Base-by-base conservation (phyloP, 2,888 invertebrate genomes). In the Rosalia funebris region DNA sequence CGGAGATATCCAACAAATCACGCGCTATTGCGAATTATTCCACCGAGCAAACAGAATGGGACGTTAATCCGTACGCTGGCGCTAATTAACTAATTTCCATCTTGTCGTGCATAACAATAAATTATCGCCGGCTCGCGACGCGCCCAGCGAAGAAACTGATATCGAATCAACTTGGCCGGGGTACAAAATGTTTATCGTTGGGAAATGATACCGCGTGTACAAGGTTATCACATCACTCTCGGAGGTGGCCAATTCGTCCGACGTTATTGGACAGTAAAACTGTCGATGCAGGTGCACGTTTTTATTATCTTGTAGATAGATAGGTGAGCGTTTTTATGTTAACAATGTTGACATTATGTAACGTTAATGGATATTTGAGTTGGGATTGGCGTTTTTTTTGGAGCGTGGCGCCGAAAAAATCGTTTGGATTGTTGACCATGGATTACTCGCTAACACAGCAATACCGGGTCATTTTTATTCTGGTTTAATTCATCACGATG, bases 171-270 rank as follows among this genome's bases (percentile, higher is more conserved):
- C 20, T 17, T 10, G 19, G 20, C 14, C 25, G 19, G 44, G n/a
- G n/a, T 20, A 20, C 19, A 10, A 44, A 44, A 25, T 25, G 50
- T 39, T 50, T 39, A 50, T 50, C 20, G 17, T n/a, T 15, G 17
- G 50, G 39, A 50, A 20, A 25, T 25, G 37, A 39, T 39, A 50
- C 34, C 19, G 34, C 17, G 50, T 39, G 14, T 50, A 39, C 39
- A 39, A 39, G 50, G 39, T 25, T 50, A 31, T 37, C 19, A 19
- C 2, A 19, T 9, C 2, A 10, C 25, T 39, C 50, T 39, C 39
- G 15, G 50, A 39, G 34, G 2, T 36, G 48, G 12, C 16, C 25
- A 36, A 34, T 32, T 48, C 36, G 20, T 44, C 44, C 12, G n/a
- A n/a, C 19, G 12, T 44, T 20, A 11, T 14, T 14, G 44, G 11